Conservation (phyloP, 2,113 vertebrate species). For the Labrus mixtus region DNA sequence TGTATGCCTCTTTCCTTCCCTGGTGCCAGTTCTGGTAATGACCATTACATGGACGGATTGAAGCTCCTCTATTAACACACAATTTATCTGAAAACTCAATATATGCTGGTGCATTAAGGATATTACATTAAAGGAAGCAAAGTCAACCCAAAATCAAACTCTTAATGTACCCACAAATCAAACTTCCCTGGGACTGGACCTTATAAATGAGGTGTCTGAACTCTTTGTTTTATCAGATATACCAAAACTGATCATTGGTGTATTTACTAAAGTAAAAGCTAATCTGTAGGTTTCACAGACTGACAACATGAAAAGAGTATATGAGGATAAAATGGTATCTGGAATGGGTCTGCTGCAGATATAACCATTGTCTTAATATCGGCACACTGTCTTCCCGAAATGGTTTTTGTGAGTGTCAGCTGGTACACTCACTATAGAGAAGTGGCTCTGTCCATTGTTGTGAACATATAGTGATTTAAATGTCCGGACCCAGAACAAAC, state of each 20-base stretch:
- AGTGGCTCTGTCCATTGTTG: too few species aligned
- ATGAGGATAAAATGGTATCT: too few species aligned
- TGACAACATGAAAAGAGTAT: too few species aligned
- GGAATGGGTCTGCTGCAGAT: too few species aligned
- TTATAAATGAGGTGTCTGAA: conserved; percentile 1
- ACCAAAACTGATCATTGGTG: background rate
- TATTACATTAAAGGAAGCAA: background rate
- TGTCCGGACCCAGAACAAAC: too few species aligned
- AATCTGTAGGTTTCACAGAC: too few species aligned
- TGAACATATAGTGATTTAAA: too few species aligned
- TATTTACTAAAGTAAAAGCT: too few species aligned
- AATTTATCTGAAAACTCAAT: background rate
- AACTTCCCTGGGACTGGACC: background rate
- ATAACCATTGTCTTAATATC: too few species aligned
- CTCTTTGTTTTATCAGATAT: background rate
- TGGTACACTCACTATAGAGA: too few species aligned
- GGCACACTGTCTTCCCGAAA: too few species aligned
- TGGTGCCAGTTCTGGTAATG: background rate
- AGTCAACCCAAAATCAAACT: conserved; percentile 11
- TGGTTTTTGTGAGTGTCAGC: too few species aligned
- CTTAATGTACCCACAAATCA: conserved; percentile 1
- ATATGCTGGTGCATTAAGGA: background rate
- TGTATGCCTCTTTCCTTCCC: background rate
- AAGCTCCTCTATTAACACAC: conserved; percentile 1
- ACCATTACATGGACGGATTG: background rate